Evolutionary conservation across 30 jellyfish, hydroid and myxozoan genomes (phyloP), one percentile per base, ranked within the genome.

Genomic region (Nemopilema nomurai): DNA sequence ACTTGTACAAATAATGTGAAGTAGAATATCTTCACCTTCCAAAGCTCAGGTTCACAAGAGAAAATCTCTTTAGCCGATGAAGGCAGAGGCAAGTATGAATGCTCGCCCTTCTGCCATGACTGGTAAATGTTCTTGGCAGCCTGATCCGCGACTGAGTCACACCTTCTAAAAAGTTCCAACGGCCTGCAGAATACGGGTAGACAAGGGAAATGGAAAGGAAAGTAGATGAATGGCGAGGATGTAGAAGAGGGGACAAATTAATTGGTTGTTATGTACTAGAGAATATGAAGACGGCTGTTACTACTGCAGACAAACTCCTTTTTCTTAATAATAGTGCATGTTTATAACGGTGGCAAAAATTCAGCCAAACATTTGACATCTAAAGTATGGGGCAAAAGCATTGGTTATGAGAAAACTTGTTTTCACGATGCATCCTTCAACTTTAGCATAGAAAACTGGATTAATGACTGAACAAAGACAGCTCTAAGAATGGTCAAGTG

Each of bases 41-140:
- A 91, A 23, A 52, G 53, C 33, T 81, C 96, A 7, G 98, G 98
- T 17, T 69, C 26, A 77, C 98, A 91, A 0, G 82, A 52, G 32
- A 25, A 41, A 0, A 91, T 91, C 65, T 91, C 88, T 76, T 85
- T 81, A 67, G 82, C 77, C 16, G 82, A 25, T 18, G 87, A 51
- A 18, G 72, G 78, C 21, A 80, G 41, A 20, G 87, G 74, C 19
- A 87, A 63, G 27, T 73, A 71, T 8, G 81, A 26, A 63, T 86
- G 83, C 24, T 80, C 85, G 18, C 98, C 98, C 63, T 65, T 64
- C 30, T 84, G 41, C 98, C 98, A 91, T 13, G 87, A 83, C 3
- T 81, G 22, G 49, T 67, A 73, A 29, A 91, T 62, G 20, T 81
- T 63, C 66, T 83, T 51, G 20, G 98, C 98, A 16, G 96, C 71